A percentile compares a stretch with the other conserved stretches of the same genome.
These are phyloP conservation scores for Ispidina picta DNA, from an alignment of 2,797 vertebrate genomes.

Conservation along the genomic window DNA sequence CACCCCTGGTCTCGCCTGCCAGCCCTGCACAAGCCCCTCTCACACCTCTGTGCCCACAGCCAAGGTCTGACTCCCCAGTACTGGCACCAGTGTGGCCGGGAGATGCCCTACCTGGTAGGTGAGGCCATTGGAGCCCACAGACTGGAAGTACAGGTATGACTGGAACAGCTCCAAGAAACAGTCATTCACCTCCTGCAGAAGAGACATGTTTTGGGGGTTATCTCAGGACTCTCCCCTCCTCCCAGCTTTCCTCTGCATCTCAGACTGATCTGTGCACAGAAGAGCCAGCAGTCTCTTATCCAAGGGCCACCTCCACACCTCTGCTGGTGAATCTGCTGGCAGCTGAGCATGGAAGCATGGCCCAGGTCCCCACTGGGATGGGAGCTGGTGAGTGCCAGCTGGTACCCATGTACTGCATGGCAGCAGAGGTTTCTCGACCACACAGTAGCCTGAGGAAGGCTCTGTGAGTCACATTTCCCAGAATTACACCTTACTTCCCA, in stretches of 20 bases:
- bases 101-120: slow-evolving; percentile 88
- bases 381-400: neutral
- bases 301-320: neutral
- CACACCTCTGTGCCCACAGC: neutral
- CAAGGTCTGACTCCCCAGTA: neutral
- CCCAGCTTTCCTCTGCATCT: neutral
- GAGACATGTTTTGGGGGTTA: neutral
- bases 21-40: neutral
- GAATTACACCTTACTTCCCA: neutral
- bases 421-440: neutral
- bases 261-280: neutral
- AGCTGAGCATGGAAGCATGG: fast-evolving
- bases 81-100: fast-evolving
- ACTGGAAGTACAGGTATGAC: slow-evolving; percentile 94
- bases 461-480: neutral
- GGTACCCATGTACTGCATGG: fast-evolving
- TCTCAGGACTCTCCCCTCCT: neutral
- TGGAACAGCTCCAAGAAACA: slow-evolving; percentile 96
- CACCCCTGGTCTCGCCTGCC: neutral
- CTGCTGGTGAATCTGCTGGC: neutral
- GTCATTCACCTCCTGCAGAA: slow-evolving; percentile 87
- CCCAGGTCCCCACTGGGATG: neutral
- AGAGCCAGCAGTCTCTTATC: neutral
- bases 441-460: neutral
- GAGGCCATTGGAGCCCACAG: slow-evolving; percentile 85